Evolutionary conservation across 2,888 invertebrate species (phyloP).

Genomic region (Agriopis leucophaearia): DNA sequence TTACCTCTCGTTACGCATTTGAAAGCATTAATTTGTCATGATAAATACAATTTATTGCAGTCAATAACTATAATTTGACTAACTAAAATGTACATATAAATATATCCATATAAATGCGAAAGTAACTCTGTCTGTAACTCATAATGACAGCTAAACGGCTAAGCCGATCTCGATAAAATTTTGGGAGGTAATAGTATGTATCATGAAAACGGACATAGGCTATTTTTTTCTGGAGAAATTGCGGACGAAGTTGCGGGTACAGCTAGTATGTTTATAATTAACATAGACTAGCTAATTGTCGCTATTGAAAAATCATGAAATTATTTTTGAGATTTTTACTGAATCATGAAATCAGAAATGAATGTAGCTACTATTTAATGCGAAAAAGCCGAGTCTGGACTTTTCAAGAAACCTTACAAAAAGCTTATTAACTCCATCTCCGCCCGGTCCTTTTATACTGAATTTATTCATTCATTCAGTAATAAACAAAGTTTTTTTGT

Average conservation of each 20-base stretch:
- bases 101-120: no score
- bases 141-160: no score
- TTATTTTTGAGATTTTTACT: no score
- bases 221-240: no score
- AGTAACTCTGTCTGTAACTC: no score
- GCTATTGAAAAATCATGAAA: no score
- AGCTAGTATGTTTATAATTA: not conserved
- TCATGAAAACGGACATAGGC: no score
- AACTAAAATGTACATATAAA: not conserved
- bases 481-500: slow-evolving; percentile 71
- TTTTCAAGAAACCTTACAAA: slow-evolving; percentile 3
- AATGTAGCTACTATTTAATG: no score
- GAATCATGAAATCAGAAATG: no score
- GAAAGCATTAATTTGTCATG: slow-evolving; percentile 62
- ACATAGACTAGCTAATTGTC: slow-evolving; percentile 5
- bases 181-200: no score
- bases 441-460: slow-evolving; percentile 64
- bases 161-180: no score
- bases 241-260: no score
- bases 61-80: not conserved
- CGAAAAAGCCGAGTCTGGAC: not conserved
- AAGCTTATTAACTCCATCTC: slow-evolving; percentile 41
- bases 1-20: slow-evolving; percentile 3
- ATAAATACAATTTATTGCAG: slow-evolving; percentile 42
- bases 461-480: slow-evolving; percentile 78